Conservation (phyloP, 2,888 invertebrate species). For the Melanostoma scalare region DNA sequence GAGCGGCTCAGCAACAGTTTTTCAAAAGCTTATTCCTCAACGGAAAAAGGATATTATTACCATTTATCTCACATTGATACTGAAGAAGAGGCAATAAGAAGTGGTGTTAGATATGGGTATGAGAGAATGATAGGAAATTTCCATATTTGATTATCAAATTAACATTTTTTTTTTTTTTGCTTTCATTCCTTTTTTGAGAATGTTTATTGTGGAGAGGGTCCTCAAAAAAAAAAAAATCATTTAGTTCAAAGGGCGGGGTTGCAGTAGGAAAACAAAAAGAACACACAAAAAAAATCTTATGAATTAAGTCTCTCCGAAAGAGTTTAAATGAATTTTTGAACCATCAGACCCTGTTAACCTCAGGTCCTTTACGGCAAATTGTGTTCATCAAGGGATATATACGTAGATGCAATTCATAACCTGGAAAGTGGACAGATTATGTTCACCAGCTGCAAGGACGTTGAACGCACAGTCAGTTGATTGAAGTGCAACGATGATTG, state of each 20-base stretch:
- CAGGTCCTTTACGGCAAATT: too few species aligned
- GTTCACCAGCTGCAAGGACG: too few species aligned
- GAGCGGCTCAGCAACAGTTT: conserved; percentile 21
- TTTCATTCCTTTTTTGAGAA: conserved; percentile 3
- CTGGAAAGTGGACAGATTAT: too few species aligned
- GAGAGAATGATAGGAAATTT: conserved; percentile 72
- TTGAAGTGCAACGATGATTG: too few species aligned
- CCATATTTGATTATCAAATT: conserved; percentile 76
- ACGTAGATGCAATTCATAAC: too few species aligned
- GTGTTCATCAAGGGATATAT: too few species aligned
- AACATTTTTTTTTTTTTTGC: conserved; percentile 31
- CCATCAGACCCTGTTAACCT: too few species aligned
- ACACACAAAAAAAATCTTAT: too few species aligned
- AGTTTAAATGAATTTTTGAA: neutral
- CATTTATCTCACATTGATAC: conserved; percentile 61
- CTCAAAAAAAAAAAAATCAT: conserved; percentile 8
- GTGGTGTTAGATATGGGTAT: conserved; percentile 21
- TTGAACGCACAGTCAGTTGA: too few species aligned
- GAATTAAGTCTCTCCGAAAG: neutral
- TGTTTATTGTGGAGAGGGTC: conserved; percentile 41
- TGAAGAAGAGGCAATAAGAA: conserved; percentile 25
- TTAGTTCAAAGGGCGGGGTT: neutral
- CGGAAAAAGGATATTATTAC: conserved; percentile 60
- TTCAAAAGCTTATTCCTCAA: conserved; percentile 49
- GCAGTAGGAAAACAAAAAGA: neutral